Conservation (phyloP, 2,888 invertebrate species). For the Synergus gifuensis region DNA sequence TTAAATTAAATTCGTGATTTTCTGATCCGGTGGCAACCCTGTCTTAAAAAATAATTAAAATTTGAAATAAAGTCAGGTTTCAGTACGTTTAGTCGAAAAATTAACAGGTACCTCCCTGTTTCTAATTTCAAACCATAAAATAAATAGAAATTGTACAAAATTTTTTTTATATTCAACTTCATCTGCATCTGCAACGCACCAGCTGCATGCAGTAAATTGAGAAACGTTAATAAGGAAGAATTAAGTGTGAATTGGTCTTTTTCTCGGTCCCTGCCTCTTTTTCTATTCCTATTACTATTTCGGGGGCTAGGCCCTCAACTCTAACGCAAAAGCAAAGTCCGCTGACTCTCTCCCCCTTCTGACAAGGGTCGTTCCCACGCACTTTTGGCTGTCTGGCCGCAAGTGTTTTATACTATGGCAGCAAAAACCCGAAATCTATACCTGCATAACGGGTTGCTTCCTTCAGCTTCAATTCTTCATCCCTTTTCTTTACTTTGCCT, state of each 20-base stretch:
- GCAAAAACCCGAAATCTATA: slow-evolving; percentile 12
- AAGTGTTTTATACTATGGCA: slow-evolving; percentile 17
- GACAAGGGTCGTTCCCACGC: slow-evolving; percentile 33
- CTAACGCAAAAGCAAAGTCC: slow-evolving; percentile 28
- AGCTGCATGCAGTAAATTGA: not conserved
- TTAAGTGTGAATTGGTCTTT: slow-evolving; percentile 14
- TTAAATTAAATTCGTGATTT: too few species aligned
- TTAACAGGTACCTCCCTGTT: too few species aligned
- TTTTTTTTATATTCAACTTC: not conserved
- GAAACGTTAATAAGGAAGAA: slow-evolving; percentile 1
- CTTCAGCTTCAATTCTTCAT: slow-evolving; percentile 7
- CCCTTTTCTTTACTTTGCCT: slow-evolving; percentile 6
- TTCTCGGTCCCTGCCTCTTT: not conserved
- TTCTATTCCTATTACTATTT: not conserved
- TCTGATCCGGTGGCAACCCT: too few species aligned
- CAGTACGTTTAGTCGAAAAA: too few species aligned
- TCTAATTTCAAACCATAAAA: too few species aligned
- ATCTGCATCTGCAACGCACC: slow-evolving; percentile 7
- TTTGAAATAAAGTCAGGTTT: too few species aligned
- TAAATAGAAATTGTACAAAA: not conserved
- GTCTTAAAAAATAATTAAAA: too few species aligned
- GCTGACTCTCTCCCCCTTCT: slow-evolving; percentile 19
- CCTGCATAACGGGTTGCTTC: slow-evolving; percentile 34
- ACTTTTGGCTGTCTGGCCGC: slow-evolving; percentile 10
- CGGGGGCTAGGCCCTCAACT: not conserved